These are phyloP conservation scores for Psix sp. DNA, from an alignment of 1,140 invertebrate genomes.

Conservation along the genomic window DNA sequence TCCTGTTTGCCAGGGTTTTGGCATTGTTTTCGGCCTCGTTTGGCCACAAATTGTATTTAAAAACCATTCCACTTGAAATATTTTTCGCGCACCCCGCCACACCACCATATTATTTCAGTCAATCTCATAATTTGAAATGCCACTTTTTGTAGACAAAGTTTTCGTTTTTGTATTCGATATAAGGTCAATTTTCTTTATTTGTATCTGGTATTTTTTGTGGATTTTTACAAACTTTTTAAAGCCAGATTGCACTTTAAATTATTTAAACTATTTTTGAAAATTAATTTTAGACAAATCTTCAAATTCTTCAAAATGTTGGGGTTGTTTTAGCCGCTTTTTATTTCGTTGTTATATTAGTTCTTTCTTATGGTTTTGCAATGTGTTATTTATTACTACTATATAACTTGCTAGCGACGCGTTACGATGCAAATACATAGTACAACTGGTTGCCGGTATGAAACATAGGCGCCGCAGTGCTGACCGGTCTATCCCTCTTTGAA, in stretches of 20 bases:
- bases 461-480: conserved; percentile 70
- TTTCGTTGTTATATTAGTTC: not conserved
- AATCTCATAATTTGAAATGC: not conserved
- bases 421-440: conserved; percentile 69
- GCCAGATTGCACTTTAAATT: too few relatives aligned
- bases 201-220: too few relatives aligned
- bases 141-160: not conserved
- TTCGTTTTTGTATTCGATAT: not conserved
- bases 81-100: not conserved
- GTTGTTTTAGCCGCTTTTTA: too few relatives aligned
- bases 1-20: conserved; percentile 51
- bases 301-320: too few relatives aligned
- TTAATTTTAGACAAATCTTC: too few relatives aligned
- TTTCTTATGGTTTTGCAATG: not conserved
- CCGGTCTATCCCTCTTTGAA: conserved; percentile 65
- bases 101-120: not conserved
- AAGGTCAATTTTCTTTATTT: too few relatives aligned
- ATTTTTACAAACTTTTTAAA: too few relatives aligned
- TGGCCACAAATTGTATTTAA: conserved; percentile 70
- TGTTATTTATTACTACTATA: not conserved
- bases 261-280: too few relatives aligned
- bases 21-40: conserved; percentile 58
- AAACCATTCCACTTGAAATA: conserved; percentile 64
- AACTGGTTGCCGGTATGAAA: conserved; percentile 71
- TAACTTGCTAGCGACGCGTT: conserved; percentile 44